Percentiles rank a stretch among this genome's conserved stretches.
Evolutionary conservation across 2,797 vertebrate species (phyloP).

Genomic region (Acanthurus tractus): DNA sequence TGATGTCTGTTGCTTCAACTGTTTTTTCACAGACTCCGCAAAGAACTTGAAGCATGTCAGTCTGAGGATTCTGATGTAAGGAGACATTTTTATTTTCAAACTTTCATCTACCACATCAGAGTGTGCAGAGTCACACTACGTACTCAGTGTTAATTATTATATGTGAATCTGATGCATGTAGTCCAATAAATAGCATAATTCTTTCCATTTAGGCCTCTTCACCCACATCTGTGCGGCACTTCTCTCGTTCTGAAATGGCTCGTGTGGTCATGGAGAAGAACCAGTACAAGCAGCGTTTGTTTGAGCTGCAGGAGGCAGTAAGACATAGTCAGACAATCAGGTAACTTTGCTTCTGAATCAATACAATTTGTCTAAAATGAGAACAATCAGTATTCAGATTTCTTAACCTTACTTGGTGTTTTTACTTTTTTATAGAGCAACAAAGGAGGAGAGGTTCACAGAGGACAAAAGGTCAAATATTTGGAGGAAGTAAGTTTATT

Average conservation of each 20-base stretch:
- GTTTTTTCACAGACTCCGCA: slow-evolving; percentile 74
- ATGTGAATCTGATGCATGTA: background rate
- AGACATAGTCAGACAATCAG: slow-evolving; percentile 78
- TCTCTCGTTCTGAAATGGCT: slow-evolving; percentile 91
- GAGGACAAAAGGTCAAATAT: slow-evolving; percentile 80
- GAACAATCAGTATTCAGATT: background rate
- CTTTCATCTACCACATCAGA: background rate
- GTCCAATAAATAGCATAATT: slow-evolving; percentile 1
- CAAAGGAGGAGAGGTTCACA: slow-evolving; percentile 75
- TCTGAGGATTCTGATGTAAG: slow-evolving; percentile 84
- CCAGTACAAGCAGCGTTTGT: slow-evolving; percentile 91
- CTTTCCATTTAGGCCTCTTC: slow-evolving; percentile 70
- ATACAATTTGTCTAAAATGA: background rate
- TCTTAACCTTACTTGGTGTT: background rate
- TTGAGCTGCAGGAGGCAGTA: slow-evolving; percentile 89
- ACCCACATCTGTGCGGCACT: slow-evolving; percentile 79
- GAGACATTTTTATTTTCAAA: background rate
- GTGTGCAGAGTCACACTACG: background rate
- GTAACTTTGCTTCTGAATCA: slow-evolving; percentile 52
- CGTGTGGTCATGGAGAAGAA: slow-evolving; percentile 92
- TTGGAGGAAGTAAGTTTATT: slow-evolving; percentile 81
- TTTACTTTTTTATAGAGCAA: slow-evolving; percentile 68
- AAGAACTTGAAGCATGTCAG: slow-evolving; percentile 80
- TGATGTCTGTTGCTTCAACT: background rate
- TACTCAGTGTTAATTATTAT: slow-evolving; percentile 1